Conservation (phyloP, 2,113 vertebrate species). For the Gavia stellata region DNA sequence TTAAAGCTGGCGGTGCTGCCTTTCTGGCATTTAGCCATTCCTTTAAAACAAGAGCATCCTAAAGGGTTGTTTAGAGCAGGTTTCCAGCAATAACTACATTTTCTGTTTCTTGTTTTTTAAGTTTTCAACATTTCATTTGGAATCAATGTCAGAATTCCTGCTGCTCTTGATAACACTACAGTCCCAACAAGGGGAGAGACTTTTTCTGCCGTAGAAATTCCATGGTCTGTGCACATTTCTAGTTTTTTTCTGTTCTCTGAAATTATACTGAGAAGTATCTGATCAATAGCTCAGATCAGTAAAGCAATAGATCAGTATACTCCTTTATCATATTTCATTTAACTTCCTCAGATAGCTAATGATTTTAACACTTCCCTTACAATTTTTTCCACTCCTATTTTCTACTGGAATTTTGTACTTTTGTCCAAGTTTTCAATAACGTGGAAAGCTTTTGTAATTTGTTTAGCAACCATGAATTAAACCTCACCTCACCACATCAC, state of each 20-base stretch:
- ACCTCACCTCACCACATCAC: background rate
- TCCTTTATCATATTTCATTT: background rate
- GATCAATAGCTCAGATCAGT: background rate
- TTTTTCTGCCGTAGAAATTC: background rate
- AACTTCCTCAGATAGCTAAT: background rate
- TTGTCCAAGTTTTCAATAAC: background rate
- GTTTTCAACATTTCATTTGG: background rate
- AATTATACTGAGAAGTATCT: background rate
- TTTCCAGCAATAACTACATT: background rate
- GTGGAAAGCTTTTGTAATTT: background rate
- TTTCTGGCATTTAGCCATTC: background rate
- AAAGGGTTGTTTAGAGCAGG: background rate
- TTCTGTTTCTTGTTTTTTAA: background rate
- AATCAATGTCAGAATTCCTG: background rate
- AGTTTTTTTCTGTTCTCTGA: background rate
- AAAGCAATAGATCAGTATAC: background rate
- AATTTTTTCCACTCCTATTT: background rate
- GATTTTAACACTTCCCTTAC: background rate
- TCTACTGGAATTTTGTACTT: background rate
- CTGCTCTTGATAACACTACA: background rate
- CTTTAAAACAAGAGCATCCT: background rate
- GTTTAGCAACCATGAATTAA: background rate
- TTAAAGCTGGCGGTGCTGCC: background rate
- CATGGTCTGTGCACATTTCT: background rate
- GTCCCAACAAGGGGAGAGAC: background rate